phyloP scores from a whole-genome alignment of 2,113 vertebrate species.

The Malurus alboscapulatus region DNA sequence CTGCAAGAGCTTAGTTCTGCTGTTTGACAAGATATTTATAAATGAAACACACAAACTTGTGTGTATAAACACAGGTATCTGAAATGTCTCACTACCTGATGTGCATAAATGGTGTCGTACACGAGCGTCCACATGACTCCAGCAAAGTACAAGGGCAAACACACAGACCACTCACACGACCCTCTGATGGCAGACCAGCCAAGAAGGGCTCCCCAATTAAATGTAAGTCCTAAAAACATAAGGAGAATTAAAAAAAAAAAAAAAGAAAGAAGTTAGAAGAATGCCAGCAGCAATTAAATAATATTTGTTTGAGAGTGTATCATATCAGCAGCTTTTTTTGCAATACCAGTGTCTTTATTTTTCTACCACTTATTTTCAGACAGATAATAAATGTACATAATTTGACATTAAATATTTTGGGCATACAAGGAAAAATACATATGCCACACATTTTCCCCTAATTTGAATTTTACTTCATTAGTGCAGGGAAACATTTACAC shows the following conservation, averaged over 20 bases:
- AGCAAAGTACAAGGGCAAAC: slow-evolving; percentile 90
- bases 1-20: neutral
- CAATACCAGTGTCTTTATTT: neutral
- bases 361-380: neutral
- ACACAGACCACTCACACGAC: slow-evolving; percentile 89
- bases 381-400: neutral
- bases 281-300: neutral
- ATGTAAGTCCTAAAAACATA: slow-evolving; percentile 80
- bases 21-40: neutral
- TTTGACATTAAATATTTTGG: neutral
- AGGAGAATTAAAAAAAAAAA: neutral
- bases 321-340: neutral
- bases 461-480: neutral
- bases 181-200: slow-evolving; percentile 91
- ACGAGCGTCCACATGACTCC: slow-evolving; percentile 94
- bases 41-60: neutral
- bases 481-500: neutral
- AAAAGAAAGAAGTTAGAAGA: neutral
- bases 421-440: neutral
- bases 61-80: neutral
- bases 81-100: slow-evolving; percentile 82
- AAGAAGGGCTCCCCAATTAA: slow-evolving; percentile 95
- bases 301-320: rapidly evolving
- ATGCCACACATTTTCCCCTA: rapidly evolving
- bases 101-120: slow-evolving; percentile 96